phyloP scores from a whole-genome alignment of 2,888 invertebrate species.

The Acleris sparsana region DNA sequence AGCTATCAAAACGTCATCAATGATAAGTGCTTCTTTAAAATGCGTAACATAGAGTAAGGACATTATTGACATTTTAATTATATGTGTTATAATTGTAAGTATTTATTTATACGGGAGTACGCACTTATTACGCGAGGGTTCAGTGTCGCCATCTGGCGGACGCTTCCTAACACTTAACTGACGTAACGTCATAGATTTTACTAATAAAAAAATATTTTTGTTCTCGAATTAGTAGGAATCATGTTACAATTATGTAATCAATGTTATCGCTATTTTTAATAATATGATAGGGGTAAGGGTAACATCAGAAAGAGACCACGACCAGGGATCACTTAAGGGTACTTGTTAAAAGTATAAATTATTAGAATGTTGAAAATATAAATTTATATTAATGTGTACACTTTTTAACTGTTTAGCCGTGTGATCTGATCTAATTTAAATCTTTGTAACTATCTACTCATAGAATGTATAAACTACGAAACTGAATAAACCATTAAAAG shows the following conservation, averaged over 20 bases:
- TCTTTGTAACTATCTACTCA: conserved; percentile 75
- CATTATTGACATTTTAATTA: conserved; percentile 74
- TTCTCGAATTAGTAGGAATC: conserved; percentile 73
- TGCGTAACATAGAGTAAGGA: conserved; percentile 75
- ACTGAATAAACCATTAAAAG: conserved; percentile 77
- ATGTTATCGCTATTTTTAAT: conserved; percentile 78
- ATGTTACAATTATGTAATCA: conserved; percentile 69
- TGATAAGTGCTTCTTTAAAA: conserved; percentile 67
- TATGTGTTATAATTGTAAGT: conserved; percentile 71
- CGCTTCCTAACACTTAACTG: conserved; percentile 74
- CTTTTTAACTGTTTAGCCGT: conserved; percentile 78
- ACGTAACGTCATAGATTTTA: conserved; percentile 71
- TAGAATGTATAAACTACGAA: conserved; percentile 81
- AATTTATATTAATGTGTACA: conserved; percentile 77
- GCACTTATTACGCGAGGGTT: conserved; percentile 54
- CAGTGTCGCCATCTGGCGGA: conserved; percentile 27
- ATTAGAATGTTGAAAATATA: conserved; percentile 75
- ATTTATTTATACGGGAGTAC: conserved; percentile 74
- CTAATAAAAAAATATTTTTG: conserved; percentile 78
- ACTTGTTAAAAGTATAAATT: conserved; percentile 77
- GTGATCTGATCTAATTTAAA: conserved; percentile 79
- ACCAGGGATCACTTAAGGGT: conserved; percentile 78
- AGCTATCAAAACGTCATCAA: conserved; percentile 42
- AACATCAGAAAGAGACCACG: conserved; percentile 71
- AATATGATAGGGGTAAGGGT: conserved; percentile 52